Base-by-base conservation (phyloP, 2,113 vertebrate species). In the Centropus bengalensis region DNA sequence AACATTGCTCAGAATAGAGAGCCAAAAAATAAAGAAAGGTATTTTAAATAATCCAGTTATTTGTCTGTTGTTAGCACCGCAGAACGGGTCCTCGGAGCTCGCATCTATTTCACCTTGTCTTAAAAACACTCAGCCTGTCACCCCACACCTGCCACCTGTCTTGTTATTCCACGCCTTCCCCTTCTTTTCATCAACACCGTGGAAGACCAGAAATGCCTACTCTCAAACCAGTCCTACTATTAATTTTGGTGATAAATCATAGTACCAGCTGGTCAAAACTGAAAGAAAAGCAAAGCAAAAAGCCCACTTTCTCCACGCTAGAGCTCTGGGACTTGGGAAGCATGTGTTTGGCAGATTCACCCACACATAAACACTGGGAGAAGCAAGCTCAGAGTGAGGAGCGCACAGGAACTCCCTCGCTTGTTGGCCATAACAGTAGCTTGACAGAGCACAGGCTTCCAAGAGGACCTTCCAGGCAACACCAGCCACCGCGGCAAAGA, bases 121-220 rank as follows among this genome's bases (percentile, higher is more conserved):
- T 40, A 24, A 32, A 52, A 82, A 33, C 21, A 67, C 19, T 40
- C 42, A 67, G 45, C 18, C 32, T 59, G 30, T 17, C 14, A 27
- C 42, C 30, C 9, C 1, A 6, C 0, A 0, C 10, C 21, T 55
- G 19, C 26, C 32, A 52, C 66, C n/a, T n/a, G n/a, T 33, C 54
- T 89, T 40, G 36, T 47, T 84, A 70, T 3, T 78, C 47, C 28
- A 22, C 2, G 0, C 20, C 52, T 64, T 56, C 10, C 30, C 33
- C 51, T 88, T 32, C 36, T 83, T 70, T 64, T 70, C 33, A 16
- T 20, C 84, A 67, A 20, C 23, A 56, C 16, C 4, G 12, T 6
- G 28, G n/a, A 56, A 81, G 44, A 71, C 4, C 66, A 92, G 17
- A 82, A 91, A 79, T 76, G 76, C 28, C 66, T 44, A 71, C 62